Conservation (phyloP, 2,888 invertebrate species). For the Rhingia campestris region DNA sequence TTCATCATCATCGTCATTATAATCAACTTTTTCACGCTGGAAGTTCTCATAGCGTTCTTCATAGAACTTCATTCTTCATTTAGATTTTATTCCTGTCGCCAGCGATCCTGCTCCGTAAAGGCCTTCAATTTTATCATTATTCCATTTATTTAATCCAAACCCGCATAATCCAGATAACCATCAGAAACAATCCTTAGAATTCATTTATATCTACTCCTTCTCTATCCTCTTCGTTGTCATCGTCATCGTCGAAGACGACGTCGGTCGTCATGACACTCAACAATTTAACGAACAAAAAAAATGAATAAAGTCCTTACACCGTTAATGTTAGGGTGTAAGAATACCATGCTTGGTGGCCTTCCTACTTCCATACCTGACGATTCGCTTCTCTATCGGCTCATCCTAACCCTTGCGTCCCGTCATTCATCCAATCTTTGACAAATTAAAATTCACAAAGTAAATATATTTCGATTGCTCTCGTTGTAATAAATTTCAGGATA, state of each 20-base stretch:
- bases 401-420: conserved; percentile 11
- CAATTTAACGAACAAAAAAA: conserved; percentile 3
- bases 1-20: conserved; percentile 51
- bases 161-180: conserved; percentile 46
- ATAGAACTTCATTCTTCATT: conserved; percentile 21
- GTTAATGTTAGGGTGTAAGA: conserved; percentile 8
- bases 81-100: conserved; percentile 10
- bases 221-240: conserved; percentile 2
- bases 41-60: background rate
- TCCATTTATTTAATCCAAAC: conserved; percentile 60
- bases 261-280: background rate
- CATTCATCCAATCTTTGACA: conserved; percentile 34
- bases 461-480: conserved; percentile 54
- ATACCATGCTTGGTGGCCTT: conserved; percentile 6
- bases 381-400: conserved; percentile 11
- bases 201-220: conserved; percentile 33
- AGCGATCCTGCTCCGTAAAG: background rate
- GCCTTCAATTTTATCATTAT: conserved; percentile 60
- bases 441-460: conserved; percentile 59
- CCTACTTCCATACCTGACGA: conserved; percentile 20
- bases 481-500: conserved; percentile 43
- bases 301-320: conserved; percentile 14
- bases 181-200: conserved; percentile 50
- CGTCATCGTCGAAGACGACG: conserved; percentile 5
- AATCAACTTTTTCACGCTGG: conserved; percentile 39